Evolutionary conservation across 1,140 invertebrate genomes (phyloP).

Genomic region (Ceratosolen solmsi): DNA sequence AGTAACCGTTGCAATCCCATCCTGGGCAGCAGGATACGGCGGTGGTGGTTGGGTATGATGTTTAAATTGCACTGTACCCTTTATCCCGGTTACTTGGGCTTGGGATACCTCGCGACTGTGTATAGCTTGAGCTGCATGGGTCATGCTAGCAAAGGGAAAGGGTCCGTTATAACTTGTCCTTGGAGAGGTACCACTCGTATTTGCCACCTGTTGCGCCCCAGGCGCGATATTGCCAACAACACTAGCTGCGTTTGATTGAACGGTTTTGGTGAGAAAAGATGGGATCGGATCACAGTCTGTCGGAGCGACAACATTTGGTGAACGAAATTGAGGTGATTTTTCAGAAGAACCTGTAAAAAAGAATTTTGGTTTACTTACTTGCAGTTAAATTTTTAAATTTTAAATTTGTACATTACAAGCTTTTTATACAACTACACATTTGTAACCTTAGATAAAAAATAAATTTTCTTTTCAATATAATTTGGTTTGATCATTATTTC

Average conservation of each 20-base stretch:
- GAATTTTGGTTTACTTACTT: conserved; percentile 2
- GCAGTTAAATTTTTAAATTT: not conserved
- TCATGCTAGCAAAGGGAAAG: conserved; percentile 93
- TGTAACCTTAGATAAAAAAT: no score
- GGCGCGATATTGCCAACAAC: conserved; percentile 51
- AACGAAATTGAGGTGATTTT: conserved; percentile 79
- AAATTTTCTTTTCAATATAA: no score
- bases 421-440: no score
- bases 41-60: conserved; percentile 70
- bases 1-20: conserved; percentile 59
- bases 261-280: conserved; percentile 69
- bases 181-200: conserved; percentile 61
- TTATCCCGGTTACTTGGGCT: conserved; percentile 59
- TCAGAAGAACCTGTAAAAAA: conserved; percentile 64
- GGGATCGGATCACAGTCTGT: conserved; percentile 80
- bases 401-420: no score
- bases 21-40: conserved; percentile 68
- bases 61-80: conserved; percentile 73
- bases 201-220: conserved; percentile 57
- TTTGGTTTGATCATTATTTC: no score
- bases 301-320: conserved; percentile 87
- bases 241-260: conserved; percentile 58
- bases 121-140: conserved; percentile 82
- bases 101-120: conserved; percentile 69
- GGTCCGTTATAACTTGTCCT: conserved; percentile 77